Conservation (phyloP, 37 sponge, comb jelly and placozoan genomes). For the Agelas oroides region DNA sequence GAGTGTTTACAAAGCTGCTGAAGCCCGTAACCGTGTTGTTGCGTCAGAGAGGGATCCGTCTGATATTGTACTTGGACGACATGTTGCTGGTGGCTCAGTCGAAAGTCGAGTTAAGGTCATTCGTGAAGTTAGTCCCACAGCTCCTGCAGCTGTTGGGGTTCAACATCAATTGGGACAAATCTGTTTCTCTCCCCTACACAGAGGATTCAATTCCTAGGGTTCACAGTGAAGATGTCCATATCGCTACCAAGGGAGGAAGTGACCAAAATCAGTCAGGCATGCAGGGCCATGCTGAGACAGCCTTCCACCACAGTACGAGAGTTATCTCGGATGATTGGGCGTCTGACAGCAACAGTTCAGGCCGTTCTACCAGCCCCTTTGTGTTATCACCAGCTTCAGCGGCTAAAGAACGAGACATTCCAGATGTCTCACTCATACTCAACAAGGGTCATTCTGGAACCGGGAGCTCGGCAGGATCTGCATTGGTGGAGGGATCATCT, state of each 20-base stretch:
- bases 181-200: conserved; percentile 29
- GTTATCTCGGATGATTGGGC: not conserved
- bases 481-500: conserved; percentile 36
- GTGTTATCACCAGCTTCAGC: not conserved
- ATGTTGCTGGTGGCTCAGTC: not conserved
- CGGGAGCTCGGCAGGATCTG: conserved; percentile 23
- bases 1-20: conserved; percentile 17
- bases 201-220: conserved; percentile 51
- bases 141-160: conserved; percentile 39
- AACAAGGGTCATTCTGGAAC: conserved; percentile 20
- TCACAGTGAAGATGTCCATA: conserved; percentile 14
- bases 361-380: conserved; percentile 32
- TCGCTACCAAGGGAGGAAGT: not conserved
- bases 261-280: not conserved
- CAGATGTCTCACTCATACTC: conserved; percentile 16
- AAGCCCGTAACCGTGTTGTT: not conserved
- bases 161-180: conserved; percentile 23
- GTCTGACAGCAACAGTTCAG: not conserved
- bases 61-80: not conserved
- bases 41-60: not conserved
- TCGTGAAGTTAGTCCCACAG: not conserved
- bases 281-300: not conserved
- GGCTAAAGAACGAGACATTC: not conserved
- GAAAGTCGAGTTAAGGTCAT: too few relatives aligned
- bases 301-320: not conserved